Conservation (phyloP, 2,113 vertebrate species). For the Columba livia region DNA sequence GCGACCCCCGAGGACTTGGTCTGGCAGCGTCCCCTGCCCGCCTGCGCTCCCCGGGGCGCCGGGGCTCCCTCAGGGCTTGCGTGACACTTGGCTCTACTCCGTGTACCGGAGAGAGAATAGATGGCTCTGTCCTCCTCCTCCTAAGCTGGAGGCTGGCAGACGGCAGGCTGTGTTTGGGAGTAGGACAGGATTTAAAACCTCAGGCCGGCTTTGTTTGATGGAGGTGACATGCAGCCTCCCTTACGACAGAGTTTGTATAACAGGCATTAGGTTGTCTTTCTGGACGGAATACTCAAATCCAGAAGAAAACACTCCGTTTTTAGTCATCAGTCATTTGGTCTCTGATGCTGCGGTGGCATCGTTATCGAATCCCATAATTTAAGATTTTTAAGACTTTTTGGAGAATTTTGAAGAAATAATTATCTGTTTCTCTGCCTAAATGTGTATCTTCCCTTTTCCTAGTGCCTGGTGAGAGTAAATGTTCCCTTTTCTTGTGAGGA, state of each 20-base stretch:
- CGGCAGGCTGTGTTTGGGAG: accelerated
- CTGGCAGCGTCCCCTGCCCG: not conserved
- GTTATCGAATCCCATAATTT: accelerated
- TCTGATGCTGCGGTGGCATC: too few species aligned
- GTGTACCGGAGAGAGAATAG: accelerated
- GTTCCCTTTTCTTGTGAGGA: not conserved
- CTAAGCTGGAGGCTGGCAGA: accelerated
- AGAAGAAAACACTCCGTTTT: accelerated
- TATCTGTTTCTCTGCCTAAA: not conserved
- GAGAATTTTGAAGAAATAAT: not conserved
- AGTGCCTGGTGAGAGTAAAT: not conserved
- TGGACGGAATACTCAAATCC: accelerated
- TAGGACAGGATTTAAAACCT: not conserved
- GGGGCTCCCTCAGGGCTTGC: accelerated
- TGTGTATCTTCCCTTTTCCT: not conserved
- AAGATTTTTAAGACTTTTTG: accelerated
- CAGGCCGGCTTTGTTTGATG: too few species aligned
- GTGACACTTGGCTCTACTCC: accelerated
- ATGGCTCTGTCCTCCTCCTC: accelerated
- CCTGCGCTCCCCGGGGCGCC: accelerated
- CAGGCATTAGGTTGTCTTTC: accelerated
- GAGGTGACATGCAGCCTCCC: too few species aligned
- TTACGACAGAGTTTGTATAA: accelerated
- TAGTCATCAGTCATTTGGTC: accelerated
- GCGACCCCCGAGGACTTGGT: not conserved